A percentile compares a stretch with the other conserved stretches of the same genome.
These are phyloP conservation scores for Arctocebus calabarensis DNA, from an alignment of 2,797 vertebrate species.

Conservation along the genomic window DNA sequence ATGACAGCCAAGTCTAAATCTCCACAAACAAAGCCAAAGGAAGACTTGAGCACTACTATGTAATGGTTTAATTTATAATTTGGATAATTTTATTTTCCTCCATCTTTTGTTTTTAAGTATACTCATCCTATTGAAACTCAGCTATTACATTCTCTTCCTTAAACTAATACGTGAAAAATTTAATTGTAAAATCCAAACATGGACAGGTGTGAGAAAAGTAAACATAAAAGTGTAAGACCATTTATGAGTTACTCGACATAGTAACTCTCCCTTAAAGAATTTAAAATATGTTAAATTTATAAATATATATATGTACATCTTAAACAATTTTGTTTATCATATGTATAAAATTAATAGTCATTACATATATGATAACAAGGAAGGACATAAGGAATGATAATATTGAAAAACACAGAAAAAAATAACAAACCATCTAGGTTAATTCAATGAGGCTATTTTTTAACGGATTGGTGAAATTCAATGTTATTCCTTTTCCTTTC, in stretches of 20 bases:
- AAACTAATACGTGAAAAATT: neutral
- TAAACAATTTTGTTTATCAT: neutral
- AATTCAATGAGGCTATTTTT: neutral
- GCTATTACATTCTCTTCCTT: neutral
- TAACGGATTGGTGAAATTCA: neutral
- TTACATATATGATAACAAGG: neutral
- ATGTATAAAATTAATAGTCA: neutral
- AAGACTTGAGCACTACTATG: neutral
- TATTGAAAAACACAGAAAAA: neutral
- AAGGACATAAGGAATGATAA: neutral
- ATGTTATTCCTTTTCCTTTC: neutral
- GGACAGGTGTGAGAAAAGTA: neutral
- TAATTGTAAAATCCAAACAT: neutral
- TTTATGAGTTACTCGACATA: neutral
- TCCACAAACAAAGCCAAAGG: neutral
- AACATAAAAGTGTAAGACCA: neutral
- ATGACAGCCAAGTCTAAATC: neutral
- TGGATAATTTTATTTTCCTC: neutral
- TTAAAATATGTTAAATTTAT: neutral
- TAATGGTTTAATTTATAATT: neutral
- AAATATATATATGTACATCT: neutral
- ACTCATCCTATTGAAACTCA: neutral
- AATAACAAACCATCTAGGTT: neutral
- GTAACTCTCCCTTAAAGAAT: neutral
- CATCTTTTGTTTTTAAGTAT: neutral